These are phyloP conservation scores for Etheostoma perlongum DNA, from an alignment of 2,797 vertebrate species.

Conservation along the genomic window DNA sequence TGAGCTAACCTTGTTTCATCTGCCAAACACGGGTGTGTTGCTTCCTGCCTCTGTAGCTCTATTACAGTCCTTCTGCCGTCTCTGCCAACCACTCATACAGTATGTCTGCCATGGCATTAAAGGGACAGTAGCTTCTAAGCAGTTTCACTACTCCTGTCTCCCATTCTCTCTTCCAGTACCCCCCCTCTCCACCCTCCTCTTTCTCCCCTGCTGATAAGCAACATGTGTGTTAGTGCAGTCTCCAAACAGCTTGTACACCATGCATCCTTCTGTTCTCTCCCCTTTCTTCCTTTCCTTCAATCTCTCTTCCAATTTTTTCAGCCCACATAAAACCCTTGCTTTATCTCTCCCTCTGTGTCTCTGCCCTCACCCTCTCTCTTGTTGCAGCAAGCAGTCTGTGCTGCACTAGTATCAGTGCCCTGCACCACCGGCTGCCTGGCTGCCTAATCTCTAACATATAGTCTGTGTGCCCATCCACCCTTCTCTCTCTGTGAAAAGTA, in stretches of 20 bases:
- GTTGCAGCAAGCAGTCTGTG: slow-evolving; percentile 59
- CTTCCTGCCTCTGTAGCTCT: slow-evolving; percentile 45
- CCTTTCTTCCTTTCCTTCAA: slow-evolving; percentile 18
- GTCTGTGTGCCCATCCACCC: slow-evolving; percentile 44
- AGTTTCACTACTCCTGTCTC: slow-evolving; percentile 38
- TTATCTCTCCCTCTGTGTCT: slow-evolving; percentile 4
- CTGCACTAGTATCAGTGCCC: slow-evolving; percentile 54
- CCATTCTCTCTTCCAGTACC: slow-evolving; percentile 14
- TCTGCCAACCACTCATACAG: slow-evolving; percentile 50
- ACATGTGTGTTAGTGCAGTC: slow-evolving; percentile 57
- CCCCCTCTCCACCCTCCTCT: not conserved
- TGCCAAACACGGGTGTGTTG: slow-evolving; percentile 41
- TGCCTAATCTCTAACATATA: slow-evolving; percentile 52
- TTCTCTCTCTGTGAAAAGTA: slow-evolving; percentile 37
- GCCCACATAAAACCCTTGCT: not conserved
- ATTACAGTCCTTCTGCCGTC: slow-evolving; percentile 45
- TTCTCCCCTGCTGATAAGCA: slow-evolving; percentile 57
- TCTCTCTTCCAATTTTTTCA: slow-evolving; percentile 26
- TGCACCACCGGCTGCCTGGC: slow-evolving; percentile 58
- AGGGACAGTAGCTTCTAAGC: slow-evolving; percentile 63
- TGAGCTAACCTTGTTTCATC: slow-evolving; percentile 45
- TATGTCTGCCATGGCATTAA: slow-evolving; percentile 56
- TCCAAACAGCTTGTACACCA: slow-evolving; percentile 59
- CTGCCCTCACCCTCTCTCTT: slow-evolving; percentile 22
- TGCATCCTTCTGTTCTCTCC: slow-evolving; percentile 59